Evolutionary conservation across 1,140 invertebrate species (phyloP).

Genomic region (Geopemphigus sp.): DNA sequence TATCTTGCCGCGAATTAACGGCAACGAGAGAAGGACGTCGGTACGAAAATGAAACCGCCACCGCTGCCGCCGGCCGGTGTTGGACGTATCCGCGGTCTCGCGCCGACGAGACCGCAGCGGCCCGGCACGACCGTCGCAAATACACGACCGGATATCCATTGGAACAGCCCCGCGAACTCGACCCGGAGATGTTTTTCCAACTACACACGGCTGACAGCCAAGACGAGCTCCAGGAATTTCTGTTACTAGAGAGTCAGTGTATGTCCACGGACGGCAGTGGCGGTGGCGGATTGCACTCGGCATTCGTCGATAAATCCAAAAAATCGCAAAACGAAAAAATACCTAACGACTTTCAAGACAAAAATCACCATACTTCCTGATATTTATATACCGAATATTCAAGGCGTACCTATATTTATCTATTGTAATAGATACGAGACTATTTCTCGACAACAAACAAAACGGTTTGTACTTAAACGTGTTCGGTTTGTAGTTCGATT

Average conservation of each 20-base stretch:
- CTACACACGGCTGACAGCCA: conserved; percentile 64
- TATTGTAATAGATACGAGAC: too few species aligned
- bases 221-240: conserved; percentile 67
- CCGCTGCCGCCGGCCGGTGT: conserved; percentile 30
- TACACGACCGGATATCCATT: conserved; percentile 57
- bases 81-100: conserved; percentile 60
- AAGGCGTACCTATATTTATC: too few species aligned
- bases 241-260: conserved; percentile 65
- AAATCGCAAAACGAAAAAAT: not conserved
- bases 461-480: conserved; percentile 7
- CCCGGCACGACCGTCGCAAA: not conserved
- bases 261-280: conserved; percentile 58
- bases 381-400: too few species aligned
- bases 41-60: not conserved
- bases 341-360: too few species aligned
- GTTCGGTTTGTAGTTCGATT: not conserved
- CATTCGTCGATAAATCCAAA: conserved; percentile 54
- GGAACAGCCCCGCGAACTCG: conserved; percentile 61
- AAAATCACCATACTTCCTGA: too few species aligned
- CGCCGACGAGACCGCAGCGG: conserved; percentile 53
- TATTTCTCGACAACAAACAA: not conserved
- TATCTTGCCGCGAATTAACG: conserved; percentile 52
- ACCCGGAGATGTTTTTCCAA: conserved; percentile 61
- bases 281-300: conserved; percentile 57
- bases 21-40: not conserved